Evolutionary conservation across 1,140 invertebrate genomes (phyloP).

Genomic region (Dryas iulia): DNA sequence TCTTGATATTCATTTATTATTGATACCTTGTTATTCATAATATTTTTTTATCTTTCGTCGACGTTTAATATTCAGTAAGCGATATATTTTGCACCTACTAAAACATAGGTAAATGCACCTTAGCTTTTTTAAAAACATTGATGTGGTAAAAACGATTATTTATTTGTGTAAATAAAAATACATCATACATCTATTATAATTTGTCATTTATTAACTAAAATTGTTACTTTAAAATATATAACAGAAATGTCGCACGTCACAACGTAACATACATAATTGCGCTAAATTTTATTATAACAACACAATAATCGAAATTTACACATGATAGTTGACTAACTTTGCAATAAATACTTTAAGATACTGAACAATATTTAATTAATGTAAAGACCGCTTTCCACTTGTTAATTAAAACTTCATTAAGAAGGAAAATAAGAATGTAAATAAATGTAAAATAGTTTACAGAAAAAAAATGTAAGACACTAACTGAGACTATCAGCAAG

Average conservation of each 20-base stretch:
- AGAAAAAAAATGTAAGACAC: background rate
- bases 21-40: too few relatives aligned
- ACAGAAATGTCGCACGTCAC: background rate
- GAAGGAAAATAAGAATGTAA: background rate
- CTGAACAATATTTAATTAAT: background rate
- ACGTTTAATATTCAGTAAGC: too few relatives aligned
- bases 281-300: background rate
- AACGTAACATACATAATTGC: background rate
- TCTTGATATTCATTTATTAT: too few relatives aligned
- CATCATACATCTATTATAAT: background rate
- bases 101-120: too few relatives aligned
- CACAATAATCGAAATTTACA: background rate
- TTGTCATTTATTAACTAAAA: background rate
- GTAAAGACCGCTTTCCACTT: background rate
- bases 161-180: background rate
- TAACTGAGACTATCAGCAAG: conserved; percentile 56
- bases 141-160: too few relatives aligned
- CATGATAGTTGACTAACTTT: background rate
- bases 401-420: background rate
- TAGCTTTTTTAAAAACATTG: too few relatives aligned
- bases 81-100: too few relatives aligned
- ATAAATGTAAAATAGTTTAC: background rate
- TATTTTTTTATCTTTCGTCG: too few relatives aligned
- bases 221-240: background rate
- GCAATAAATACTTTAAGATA: background rate